These are phyloP conservation scores for Synergus japonicus DNA, from an alignment of 2,888 invertebrate species.

Conservation along the genomic window DNA sequence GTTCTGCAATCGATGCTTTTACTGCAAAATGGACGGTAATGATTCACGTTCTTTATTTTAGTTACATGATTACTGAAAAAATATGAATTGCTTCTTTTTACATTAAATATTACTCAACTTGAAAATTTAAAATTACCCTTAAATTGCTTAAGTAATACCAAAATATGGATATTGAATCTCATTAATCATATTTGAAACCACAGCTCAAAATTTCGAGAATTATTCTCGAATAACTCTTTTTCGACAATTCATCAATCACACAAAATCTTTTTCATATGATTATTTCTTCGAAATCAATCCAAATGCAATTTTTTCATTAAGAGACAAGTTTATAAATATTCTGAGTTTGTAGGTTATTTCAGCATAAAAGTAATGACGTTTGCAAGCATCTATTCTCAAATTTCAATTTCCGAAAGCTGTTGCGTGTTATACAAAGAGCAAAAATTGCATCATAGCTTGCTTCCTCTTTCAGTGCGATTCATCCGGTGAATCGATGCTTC, in stretches of 20 bases:
- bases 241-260: not conserved
- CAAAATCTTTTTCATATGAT: no score
- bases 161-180: not conserved
- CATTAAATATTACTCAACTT: no score
- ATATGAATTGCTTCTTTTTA: not conserved
- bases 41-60: not conserved
- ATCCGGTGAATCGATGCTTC: constrained; percentile 58
- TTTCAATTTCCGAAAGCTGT: constrained; percentile 11
- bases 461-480: constrained; percentile 47
- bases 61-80: not conserved
- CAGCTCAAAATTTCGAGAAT: not conserved
- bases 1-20: not conserved
- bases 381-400: not conserved
- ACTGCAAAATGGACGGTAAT: not conserved
- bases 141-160: not conserved
- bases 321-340: no score
- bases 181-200: not conserved
- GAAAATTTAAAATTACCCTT: no score
- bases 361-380: no score
- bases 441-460: constrained; percentile 47
- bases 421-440: constrained; percentile 18
- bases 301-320: not conserved
- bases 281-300: no score
- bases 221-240: not conserved
- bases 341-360: no score